Conservation (phyloP, 2,113 vertebrate genomes). For the Takifugu bimaculatus region DNA sequence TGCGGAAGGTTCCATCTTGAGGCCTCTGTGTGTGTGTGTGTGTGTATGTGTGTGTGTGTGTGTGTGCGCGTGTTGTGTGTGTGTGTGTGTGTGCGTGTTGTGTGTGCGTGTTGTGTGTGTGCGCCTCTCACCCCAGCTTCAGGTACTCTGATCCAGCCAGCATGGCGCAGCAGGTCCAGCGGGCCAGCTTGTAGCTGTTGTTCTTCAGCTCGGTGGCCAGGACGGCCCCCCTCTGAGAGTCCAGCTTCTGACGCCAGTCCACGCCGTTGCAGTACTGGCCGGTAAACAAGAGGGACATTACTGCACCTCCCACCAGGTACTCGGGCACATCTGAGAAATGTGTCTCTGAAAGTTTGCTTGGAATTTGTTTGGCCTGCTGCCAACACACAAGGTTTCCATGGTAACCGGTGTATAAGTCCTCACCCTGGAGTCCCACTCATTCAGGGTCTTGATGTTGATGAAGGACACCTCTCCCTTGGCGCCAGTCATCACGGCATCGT, state of each 20-base stretch:
- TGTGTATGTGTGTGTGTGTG: too few species aligned
- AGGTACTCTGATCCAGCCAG: slow-evolving; percentile 96
- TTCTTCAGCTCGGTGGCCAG: slow-evolving; percentile 98
- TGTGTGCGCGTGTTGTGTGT: too few species aligned
- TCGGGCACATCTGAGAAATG: too few species aligned
- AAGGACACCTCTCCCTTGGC: too few species aligned
- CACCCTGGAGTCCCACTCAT: slow-evolving; percentile 98
- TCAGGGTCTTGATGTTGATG: slow-evolving; percentile 96
- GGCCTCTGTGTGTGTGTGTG: not conserved
- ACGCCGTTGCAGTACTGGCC: slow-evolving; percentile 93
- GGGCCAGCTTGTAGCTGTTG: slow-evolving; percentile 97
- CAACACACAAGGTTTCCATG: not conserved
- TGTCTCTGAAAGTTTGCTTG: too few species aligned
- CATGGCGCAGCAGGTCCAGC: slow-evolving; percentile 96
- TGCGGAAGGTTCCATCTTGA: slow-evolving; percentile 31
- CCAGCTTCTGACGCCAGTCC: slow-evolving; percentile 98
- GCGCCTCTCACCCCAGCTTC: slow-evolving; percentile 87
- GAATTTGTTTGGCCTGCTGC: too few species aligned
- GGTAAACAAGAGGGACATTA: not conserved
- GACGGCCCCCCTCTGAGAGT: slow-evolving; percentile 96
- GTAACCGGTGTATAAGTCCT: slow-evolving; percentile 16
- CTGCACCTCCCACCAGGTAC: too few species aligned
- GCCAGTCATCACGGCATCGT: too few species aligned
- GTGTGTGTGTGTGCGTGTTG: too few species aligned
- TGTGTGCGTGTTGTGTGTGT: not conserved